Evolutionary conservation across 2,888 invertebrate genomes (phyloP), one percentile per base, ranked within the genome.

Genomic region (Caenorhabditis becei): DNA sequence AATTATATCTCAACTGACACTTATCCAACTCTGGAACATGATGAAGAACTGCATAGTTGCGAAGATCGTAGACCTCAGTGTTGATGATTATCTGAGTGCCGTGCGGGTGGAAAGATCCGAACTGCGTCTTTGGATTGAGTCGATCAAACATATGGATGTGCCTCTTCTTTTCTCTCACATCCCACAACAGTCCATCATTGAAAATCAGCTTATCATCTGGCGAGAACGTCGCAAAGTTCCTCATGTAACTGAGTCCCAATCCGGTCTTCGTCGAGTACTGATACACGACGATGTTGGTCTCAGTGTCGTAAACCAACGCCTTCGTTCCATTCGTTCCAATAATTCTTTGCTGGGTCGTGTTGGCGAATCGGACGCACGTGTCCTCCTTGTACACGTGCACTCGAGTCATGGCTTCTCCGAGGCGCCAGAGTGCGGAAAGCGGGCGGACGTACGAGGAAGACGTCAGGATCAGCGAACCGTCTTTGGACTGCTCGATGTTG

Each of bases 111-210:
- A 89, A 89, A 20, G 79, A 67, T 16, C 88, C 89, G 28, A 83
- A 80, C 18, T 61, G 24, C 0, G 71, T 62, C 8, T 18, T n/a
- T 2, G 28, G 7, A 93, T 97, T 98, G 41, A 99, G 93, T 92
- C 98, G 98, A 92, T 99, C 99, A 91, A 99, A 96, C 92, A 97
- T 97, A 92, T 97, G 97, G 58, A 99, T 95, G 86, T 89, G 95
- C 26, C 37, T 18, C 20, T 62, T 62, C 16, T 35, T 41, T 32
- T 67, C 28, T 23, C 81, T 26, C 4, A 83, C 71, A 70, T 85
- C 85, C 75, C 75, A 85, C 14, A 85, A 51, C 4, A 72, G 11
- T 37, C 86, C 86, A 65, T 84, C 83, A 44, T 77, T 79, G 32
- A 86, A 77, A 37, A 86, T 54, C 16, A 83, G 20, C 11, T 44